A percentile compares a stretch with the other conserved stretches of the same genome.
These are phyloP conservation scores for Rhynchomys soricoides DNA, from an alignment of 2,113 vertebrate species.

Conservation along the genomic window DNA sequence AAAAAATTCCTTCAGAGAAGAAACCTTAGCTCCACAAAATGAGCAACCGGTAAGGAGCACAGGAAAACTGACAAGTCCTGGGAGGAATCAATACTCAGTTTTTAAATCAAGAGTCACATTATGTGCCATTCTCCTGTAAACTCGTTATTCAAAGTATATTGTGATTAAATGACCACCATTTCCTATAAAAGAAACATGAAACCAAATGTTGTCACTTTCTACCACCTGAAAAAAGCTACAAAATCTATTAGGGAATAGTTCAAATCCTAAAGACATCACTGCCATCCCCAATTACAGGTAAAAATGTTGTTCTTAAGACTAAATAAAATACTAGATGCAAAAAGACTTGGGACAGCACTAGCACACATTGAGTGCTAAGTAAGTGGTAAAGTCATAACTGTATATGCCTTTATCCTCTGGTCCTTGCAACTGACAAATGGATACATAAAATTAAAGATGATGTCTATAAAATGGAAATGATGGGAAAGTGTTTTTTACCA, in stretches of 20 bases:
- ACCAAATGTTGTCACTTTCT: not conserved
- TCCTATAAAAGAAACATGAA: constrained; percentile 45
- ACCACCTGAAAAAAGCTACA: not conserved
- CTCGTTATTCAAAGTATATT: not conserved
- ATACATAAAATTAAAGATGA: not conserved
- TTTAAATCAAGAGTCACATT: not conserved
- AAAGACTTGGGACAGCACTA: not conserved
- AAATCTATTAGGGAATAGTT: not conserved
- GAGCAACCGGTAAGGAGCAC: not conserved
- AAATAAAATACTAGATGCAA: not conserved
- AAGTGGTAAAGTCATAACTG: not conserved
- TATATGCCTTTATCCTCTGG: not conserved
- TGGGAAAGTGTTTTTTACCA: not conserved
- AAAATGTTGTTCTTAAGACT: not conserved
- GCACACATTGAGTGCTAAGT: not conserved
- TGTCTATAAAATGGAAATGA: not conserved
- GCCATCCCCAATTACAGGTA: not conserved
- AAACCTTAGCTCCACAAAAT: not conserved
- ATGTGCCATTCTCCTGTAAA: constrained; percentile 1
- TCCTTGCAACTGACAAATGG: not conserved
- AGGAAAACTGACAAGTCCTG: not conserved
- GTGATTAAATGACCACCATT: constrained; percentile 8
- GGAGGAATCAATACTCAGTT: not conserved
- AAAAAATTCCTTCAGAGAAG: constrained; percentile 7
- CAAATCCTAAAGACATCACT: not conserved